Conservation (phyloP, 2,797 vertebrate genomes). For the Limosa lapponica region DNA sequence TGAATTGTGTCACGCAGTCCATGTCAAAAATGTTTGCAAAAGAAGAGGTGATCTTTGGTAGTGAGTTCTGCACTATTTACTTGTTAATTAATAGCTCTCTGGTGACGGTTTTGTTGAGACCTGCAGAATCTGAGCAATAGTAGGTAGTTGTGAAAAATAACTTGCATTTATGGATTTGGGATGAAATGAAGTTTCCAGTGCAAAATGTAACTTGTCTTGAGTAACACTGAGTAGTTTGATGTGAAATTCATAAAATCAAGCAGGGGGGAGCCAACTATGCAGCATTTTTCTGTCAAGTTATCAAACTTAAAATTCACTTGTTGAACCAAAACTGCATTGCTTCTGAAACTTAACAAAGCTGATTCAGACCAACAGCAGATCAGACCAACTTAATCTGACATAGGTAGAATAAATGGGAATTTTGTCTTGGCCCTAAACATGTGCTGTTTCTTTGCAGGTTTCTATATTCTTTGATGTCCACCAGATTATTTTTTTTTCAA, state of each 20-base stretch:
- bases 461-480: constrained; percentile 73
- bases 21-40: background rate
- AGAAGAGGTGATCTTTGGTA: background rate
- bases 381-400: constrained; percentile 57
- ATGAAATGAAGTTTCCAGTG: constrained; percentile 47
- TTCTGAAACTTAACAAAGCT: constrained; percentile 47
- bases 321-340: constrained; percentile 52
- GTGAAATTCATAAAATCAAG: constrained; percentile 26
- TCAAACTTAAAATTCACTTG: constrained; percentile 37
- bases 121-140: constrained; percentile 3
- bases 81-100: background rate
- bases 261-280: constrained; percentile 64
- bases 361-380: constrained; percentile 52
- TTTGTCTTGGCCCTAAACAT: constrained; percentile 76
- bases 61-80: background rate
- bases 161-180: constrained; percentile 14
- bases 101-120: background rate
- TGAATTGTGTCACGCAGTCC: background rate
- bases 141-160: constrained; percentile 23
- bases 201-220: constrained; percentile 50
- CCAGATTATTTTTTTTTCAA: constrained; percentile 56
- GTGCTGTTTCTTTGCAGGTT: constrained; percentile 74
- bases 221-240: constrained; percentile 24
- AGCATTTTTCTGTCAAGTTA: constrained; percentile 54
- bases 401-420: constrained; percentile 68